Evolutionary conservation across 2,113 vertebrate genomes (phyloP).

Genomic region (Leptocoma aspasia): DNA sequence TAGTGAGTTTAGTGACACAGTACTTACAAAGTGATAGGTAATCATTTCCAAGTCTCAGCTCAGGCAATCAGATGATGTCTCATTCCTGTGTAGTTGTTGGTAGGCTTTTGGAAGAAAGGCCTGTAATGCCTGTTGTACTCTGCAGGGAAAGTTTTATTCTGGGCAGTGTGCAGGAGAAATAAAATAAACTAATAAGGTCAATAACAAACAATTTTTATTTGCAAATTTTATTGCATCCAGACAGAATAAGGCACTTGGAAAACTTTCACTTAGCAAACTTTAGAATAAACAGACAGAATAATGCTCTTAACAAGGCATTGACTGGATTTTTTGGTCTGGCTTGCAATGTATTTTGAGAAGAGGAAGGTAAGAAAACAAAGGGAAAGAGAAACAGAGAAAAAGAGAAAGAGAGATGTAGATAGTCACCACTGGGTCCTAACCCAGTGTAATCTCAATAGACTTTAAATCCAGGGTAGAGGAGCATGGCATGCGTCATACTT

Average conservation of each 20-base stretch:
- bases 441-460: not conserved
- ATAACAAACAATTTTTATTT: not conserved
- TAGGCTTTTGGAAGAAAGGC: not conserved
- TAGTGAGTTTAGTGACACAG: not conserved
- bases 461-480: not conserved
- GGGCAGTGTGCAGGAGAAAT: not conserved
- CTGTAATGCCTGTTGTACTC: not conserved
- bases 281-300: not conserved
- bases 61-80: not conserved
- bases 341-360: not conserved
- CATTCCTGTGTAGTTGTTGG: not conserved
- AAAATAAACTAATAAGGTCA: not conserved
- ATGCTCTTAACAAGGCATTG: not conserved
- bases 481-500: accelerated
- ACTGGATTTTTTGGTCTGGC: not conserved
- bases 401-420: not conserved
- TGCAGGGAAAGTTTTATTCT: not conserved
- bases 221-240: not conserved
- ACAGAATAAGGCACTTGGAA: not conserved
- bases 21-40: not conserved
- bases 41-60: not conserved
- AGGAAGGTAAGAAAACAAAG: not conserved
- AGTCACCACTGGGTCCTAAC: too few species aligned
- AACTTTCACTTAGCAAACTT: not conserved
- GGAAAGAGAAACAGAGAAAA: not conserved